Evolutionary conservation across 2,113 vertebrate genomes (phyloP).

Genomic region (Pao palembangensis): DNA sequence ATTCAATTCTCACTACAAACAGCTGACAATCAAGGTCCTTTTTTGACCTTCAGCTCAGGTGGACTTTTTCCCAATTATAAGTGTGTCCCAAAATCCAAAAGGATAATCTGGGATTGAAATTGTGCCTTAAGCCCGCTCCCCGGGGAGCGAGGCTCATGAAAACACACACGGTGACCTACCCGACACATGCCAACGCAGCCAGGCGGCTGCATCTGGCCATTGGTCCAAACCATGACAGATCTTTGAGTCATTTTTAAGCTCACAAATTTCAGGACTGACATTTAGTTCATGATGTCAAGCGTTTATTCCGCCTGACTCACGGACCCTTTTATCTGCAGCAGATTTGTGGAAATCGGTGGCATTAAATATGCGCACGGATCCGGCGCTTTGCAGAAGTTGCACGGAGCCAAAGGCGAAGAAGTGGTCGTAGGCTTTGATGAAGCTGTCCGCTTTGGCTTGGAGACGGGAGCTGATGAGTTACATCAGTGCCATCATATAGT

Average conservation of each 20-base stretch:
- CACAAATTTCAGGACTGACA: neutral
- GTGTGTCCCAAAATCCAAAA: constrained; percentile 38
- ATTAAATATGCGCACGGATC: neutral
- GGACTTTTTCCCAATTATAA: constrained; percentile 41
- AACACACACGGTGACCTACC: constrained; percentile 37
- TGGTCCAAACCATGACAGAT: neutral
- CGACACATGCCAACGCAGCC: constrained; percentile 24
- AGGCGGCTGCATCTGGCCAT: constrained; percentile 12
- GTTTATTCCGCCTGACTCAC: neutral
- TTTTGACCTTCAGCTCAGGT: constrained; percentile 55
- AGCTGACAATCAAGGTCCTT: no score
- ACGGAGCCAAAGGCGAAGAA: no score
- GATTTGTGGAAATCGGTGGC: neutral
- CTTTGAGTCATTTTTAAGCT: neutral
- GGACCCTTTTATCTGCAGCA: neutral
- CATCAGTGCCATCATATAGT: no score
- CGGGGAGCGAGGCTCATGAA: constrained; percentile 52
- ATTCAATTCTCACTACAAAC: no score
- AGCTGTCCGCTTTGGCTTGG: no score
- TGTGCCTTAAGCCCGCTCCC: constrained; percentile 49
- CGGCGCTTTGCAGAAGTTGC: no score
- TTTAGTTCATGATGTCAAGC: no score
- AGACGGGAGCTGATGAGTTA: no score
- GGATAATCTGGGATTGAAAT: constrained; percentile 64
- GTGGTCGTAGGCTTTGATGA: no score